A percentile compares a stretch with the other conserved stretches of the same genome.
Evolutionary conservation across 2,888 invertebrate species (phyloP).

Genomic region (Zygaena filipendulae): DNA sequence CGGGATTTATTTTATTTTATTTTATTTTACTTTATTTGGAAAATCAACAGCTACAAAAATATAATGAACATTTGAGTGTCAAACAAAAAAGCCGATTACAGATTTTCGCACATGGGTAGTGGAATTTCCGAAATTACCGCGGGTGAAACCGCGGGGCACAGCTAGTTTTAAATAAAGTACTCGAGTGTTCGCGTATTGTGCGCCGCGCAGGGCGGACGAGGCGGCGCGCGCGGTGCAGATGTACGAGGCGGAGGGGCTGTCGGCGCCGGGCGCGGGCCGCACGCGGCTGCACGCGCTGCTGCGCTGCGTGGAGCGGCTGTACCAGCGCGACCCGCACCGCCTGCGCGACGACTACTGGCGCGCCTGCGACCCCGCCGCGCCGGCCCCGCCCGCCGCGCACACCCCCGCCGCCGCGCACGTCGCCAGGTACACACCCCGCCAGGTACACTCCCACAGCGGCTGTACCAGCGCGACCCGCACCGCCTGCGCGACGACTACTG

Average conservation of each 20-base stretch:
- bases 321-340: constrained; percentile 78
- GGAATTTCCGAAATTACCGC: too few species aligned
- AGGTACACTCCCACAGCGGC: too few species aligned
- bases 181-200: too few species aligned
- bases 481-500: constrained; percentile 86
- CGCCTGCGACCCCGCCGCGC: constrained; percentile 57
- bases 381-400: constrained; percentile 1
- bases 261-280: constrained; percentile 74
- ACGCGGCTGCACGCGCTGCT: constrained; percentile 88
- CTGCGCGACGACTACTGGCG: constrained; percentile 88
- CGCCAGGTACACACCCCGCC: constrained; percentile 36
- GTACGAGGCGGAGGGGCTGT: constrained; percentile 80
- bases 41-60: too few species aligned
- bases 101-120: too few species aligned
- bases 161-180: too few species aligned
- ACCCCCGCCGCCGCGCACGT: constrained; percentile 21
- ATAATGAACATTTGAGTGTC: too few species aligned
- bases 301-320: constrained; percentile 80
- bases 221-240: constrained; percentile 82
- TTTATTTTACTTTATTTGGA: too few species aligned
- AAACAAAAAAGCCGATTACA: too few species aligned
- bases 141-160: too few species aligned
- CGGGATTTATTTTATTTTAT: too few species aligned
- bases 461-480: constrained; percentile 81
- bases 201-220: constrained; percentile 83